Evolutionary conservation across 2,797 vertebrate species (phyloP), one percentile per base, ranked within the genome.

Genomic region (Peromyscus eremicus): DNA sequence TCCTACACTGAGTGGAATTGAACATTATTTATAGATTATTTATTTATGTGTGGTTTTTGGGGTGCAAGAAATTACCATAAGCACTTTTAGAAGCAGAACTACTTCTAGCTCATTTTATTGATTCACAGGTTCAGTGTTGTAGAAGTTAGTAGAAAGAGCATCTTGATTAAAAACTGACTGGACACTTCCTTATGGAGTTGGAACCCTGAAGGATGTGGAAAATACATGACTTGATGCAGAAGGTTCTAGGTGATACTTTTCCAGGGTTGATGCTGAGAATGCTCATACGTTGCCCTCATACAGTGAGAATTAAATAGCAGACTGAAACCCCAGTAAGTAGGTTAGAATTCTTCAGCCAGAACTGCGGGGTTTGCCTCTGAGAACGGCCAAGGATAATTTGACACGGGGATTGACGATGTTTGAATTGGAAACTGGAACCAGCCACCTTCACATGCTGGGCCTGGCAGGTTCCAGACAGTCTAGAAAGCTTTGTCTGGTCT

Each of bases 61-160:
- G 49, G 64, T 55, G 88, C 0, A 84, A 91, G 81, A 52, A 80
- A 79, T 17, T 66, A 46, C 19, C 12, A 49, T 49, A 66, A 32
- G 49, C 5, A 71, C 13, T 29, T 32, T 92, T 84, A 52, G 23
- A 90, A 88, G 19, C 32, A 62, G n/a, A 81, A 29, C 62, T 37
- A 82, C 16, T 68, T 5, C 4, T 75, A 11, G 32, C 37, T 49
- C 70, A 32, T 66, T 55, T 70, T 10, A 46, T 37, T 83, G 52
- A 91, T 19, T 84, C 55, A n/a, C 64, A 57, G n/a, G 21, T 94
- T 37, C 79, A 85, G 86, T 43, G 29, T 29, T 92, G 9, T 9
- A 84, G 37, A 94, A 83, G 40, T 93, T 82, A 75, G 40, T 73
- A 79, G 62, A 85, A 93, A 14, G 13, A 86, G 34, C 17, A 89